phyloP scores from a whole-genome alignment of 2,113 vertebrate genomes.

The Aspiorhynchus laticeps region DNA sequence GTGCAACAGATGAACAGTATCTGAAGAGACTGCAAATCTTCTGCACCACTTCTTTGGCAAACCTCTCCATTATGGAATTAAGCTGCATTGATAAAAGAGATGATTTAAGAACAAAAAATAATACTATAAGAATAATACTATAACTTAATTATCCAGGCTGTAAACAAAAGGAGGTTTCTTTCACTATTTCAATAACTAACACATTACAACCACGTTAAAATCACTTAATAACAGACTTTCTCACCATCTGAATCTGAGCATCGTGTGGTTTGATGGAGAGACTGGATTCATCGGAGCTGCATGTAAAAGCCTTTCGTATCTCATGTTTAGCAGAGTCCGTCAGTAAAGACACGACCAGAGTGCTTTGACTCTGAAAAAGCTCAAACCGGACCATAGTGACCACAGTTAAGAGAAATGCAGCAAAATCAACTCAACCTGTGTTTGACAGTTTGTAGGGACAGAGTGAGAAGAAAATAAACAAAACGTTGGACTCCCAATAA shows the following conservation, averaged over 20 bases:
- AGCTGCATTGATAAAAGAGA: not conserved
- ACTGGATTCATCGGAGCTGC: not conserved
- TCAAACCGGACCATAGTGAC: conserved; percentile 53
- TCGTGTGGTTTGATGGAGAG: not conserved
- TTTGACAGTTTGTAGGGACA: not conserved
- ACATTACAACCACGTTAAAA: not conserved
- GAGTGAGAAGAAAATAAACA: too few relatives aligned
- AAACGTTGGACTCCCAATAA: not conserved
- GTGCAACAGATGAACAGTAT: conserved; percentile 18
- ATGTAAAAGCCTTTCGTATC: conserved; percentile 15
- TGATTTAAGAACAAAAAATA: not conserved
- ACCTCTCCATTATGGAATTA: conserved; percentile 22
- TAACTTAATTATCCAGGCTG: not conserved
- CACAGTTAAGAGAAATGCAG: not conserved
- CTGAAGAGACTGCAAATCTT: conserved; percentile 39
- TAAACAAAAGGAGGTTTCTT: not conserved
- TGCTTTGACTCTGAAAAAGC: conserved; percentile 57
- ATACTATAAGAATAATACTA: not conserved
- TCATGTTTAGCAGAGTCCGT: conserved; percentile 38
- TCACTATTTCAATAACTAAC: not conserved
- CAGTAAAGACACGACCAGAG: conserved; percentile 63
- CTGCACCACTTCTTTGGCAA: conserved; percentile 28
- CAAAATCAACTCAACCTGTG: not conserved
- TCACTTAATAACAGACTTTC: not conserved
- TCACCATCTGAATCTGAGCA: not conserved